Evolutionary conservation across 2,888 invertebrate species (phyloP), one percentile per base, ranked within the genome.

Genomic region (Drosophila paracracens): DNA sequence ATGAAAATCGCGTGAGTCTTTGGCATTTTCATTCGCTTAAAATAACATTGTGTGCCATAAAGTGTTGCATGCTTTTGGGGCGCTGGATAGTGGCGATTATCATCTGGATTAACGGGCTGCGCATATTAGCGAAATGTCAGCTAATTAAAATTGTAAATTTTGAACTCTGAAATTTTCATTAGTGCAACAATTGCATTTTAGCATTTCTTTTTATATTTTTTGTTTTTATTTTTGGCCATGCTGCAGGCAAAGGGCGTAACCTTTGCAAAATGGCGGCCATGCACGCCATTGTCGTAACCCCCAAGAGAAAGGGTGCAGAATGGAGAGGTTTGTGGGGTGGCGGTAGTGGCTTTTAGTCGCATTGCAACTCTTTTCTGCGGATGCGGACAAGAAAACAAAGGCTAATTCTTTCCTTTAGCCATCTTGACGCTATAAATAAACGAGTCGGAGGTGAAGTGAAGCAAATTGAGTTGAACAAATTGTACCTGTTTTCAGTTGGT

Each of bases 381-480:
- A 18, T 70, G 61, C 54, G 53, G 36, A 29, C 33, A 58, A 48
- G 46, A 60, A 70, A 65, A 61, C 36, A 59, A 64, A 68, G 58
- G 71, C 73, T 72, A 74, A 70, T 70, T 71, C 73, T 63, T 78
- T 80, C 61, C 75, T 35, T 35, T 53, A 65, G 29, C 70, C 46
- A 46, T 46, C 54, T 66, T 65, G 53, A 61, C 50, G 77, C 67
- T 70, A 80, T 79, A 79, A 79, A 79, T 79, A 79, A 46, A 73
- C 67, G 48, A 68, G 68, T 21, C 25, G 54, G 38, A 40, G 62
- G 75, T 74, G 76, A 74, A 85, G 81, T 74, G 71, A 69, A 72
- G 75, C 82, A 85, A 88, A 85, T 83, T 86, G 86, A 76, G 88
- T 85, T 86, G 78, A 86, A 86, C 88, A 88, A 86, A 88, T 88